Evolutionary conservation across 2,888 invertebrate species (phyloP).

Genomic region (Cephus pygmeus): DNA sequence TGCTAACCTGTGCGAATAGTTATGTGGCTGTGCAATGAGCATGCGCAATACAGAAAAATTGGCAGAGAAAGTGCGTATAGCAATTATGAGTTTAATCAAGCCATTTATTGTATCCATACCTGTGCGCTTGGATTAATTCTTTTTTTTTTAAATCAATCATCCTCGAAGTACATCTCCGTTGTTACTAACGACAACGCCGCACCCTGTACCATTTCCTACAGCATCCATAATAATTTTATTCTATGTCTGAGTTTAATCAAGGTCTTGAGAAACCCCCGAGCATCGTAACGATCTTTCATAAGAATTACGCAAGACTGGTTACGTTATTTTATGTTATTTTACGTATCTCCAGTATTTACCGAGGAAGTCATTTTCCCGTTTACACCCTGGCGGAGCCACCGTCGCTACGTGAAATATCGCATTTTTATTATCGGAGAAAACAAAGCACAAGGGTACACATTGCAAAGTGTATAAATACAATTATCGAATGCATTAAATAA

Average conservation of each 20-base stretch:
- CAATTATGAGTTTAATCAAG: neutral
- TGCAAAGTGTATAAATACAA: neutral
- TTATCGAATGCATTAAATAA: neutral
- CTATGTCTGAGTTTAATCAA: neutral
- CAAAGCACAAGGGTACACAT: too few relatives aligned
- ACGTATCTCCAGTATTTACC: neutral
- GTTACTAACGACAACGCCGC: neutral
- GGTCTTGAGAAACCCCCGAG: neutral
- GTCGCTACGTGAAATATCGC: neutral
- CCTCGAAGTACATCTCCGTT: neutral
- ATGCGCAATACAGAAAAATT: neutral
- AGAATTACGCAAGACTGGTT: neutral
- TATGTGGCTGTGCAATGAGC: neutral
- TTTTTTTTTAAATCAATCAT: neutral
- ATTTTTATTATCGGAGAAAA: neutral
- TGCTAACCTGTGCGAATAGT: neutral
- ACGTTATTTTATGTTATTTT: neutral
- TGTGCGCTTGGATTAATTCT: neutral
- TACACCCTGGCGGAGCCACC: neutral
- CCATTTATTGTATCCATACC: neutral
- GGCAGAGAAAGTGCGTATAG: too few relatives aligned
- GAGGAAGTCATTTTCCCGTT: neutral
- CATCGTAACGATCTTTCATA: neutral
- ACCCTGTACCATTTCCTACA: neutral
- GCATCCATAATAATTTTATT: neutral